These are phyloP conservation scores for Halcyon leucocephala DNA, from an alignment of 2,797 vertebrate species.

Conservation along the genomic window DNA sequence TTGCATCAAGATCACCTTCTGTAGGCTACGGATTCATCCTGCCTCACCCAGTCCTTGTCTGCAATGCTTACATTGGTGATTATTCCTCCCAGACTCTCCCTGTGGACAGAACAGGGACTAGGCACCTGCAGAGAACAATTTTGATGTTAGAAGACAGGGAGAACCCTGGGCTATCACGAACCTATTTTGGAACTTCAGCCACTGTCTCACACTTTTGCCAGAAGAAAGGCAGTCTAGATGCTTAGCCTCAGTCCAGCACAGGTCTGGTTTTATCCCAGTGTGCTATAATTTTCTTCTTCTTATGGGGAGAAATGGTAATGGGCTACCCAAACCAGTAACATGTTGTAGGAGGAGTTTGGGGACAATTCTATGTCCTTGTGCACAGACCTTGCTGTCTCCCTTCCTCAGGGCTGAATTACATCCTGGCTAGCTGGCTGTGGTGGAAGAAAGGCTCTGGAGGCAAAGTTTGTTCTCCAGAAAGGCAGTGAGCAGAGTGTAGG, in stretches of 20 bases:
- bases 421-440: not conserved
- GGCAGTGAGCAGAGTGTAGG: not conserved
- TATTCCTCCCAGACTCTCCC: not conserved
- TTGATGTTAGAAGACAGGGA: not conserved
- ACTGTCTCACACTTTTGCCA: not conserved
- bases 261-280: not conserved
- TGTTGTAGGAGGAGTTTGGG: not conserved
- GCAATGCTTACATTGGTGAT: not conserved
- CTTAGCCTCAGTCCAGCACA: not conserved
- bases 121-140: not conserved
- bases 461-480: not conserved
- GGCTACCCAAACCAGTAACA: not conserved
- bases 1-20: not conserved
- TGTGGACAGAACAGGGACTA: not conserved
- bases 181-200: not conserved
- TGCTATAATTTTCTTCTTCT: rapidly evolving
- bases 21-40: not conserved
- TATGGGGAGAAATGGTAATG: rapidly evolving
- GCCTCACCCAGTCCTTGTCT: not conserved
- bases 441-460: not conserved
- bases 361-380: not conserved
- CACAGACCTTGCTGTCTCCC: rapidly evolving
- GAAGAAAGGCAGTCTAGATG: not conserved
- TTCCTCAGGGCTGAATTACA: not conserved
- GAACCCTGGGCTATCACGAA: not conserved